These are phyloP conservation scores for Thymallus thymallus DNA, from an alignment of 2,113 vertebrate genomes.

Conservation along the genomic window DNA sequence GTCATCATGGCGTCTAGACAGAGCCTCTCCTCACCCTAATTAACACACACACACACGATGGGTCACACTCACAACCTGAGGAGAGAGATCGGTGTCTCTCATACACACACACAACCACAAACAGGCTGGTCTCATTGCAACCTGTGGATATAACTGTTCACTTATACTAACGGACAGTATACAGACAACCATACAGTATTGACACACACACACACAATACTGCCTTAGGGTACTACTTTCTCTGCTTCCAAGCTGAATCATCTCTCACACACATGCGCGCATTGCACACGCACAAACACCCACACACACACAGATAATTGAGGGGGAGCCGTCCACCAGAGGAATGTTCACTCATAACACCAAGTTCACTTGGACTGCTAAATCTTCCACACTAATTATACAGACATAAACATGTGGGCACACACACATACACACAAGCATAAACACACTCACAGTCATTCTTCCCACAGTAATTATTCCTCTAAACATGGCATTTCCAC, in stretches of 20 bases:
- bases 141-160: no score
- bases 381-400: conserved; percentile 47
- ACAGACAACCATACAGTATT: background rate
- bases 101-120: conserved; percentile 12
- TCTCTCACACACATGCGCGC: conserved; percentile 6
- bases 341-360: conserved; percentile 54
- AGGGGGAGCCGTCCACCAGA: conserved; percentile 32
- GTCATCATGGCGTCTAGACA: conserved; percentile 74
- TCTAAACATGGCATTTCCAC: no score
- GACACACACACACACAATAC: conserved; percentile 4
- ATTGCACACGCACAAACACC: background rate
- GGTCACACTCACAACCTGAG: background rate
- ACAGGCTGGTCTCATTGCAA: background rate
- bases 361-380: conserved; percentile 34
- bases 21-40: conserved; percentile 68
- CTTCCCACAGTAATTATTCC: no score
- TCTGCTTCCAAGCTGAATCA: no score
- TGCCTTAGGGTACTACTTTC: no score
- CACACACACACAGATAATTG: conserved; percentile 26
- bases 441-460: background rate
- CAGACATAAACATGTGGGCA: background rate
- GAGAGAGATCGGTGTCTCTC: background rate
- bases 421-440: background rate
- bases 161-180: no score
- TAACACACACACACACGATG: conserved; percentile 34